Evolutionary conservation across 2,113 vertebrate genomes (phyloP).

Genomic region (Catharus fuscescens): DNA sequence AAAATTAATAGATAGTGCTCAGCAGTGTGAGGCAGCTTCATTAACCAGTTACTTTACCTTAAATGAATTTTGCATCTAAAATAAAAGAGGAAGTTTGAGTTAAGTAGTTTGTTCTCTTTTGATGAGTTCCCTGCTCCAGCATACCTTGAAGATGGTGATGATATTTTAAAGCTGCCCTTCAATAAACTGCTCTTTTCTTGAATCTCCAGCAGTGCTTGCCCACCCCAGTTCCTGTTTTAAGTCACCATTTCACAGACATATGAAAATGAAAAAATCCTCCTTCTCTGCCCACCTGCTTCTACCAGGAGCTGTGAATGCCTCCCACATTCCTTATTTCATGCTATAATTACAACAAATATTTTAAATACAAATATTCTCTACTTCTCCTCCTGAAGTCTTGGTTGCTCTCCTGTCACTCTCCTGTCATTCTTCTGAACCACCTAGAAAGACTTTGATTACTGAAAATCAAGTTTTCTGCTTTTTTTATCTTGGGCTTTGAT

Average conservation of each 20-base stretch:
- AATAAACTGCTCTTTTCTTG: background rate
- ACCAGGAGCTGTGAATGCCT: background rate
- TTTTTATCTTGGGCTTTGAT: background rate
- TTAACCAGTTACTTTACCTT: background rate
- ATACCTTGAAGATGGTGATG: background rate
- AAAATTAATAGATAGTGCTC: background rate
- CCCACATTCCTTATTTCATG: conserved; percentile 4
- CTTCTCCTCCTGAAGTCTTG: background rate
- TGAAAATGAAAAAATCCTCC: background rate
- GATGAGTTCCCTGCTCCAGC: background rate
- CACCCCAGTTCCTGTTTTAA: background rate
- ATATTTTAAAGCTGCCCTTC: background rate
- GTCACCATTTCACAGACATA: background rate
- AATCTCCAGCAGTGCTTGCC: background rate
- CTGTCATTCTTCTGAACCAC: background rate
- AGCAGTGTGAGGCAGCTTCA: background rate
- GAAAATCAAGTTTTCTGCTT: background rate
- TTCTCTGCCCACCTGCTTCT: conserved; percentile 28
- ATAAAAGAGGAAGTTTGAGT: background rate
- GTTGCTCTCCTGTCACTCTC: background rate
- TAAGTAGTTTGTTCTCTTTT: background rate
- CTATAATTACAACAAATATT: conserved; percentile 58
- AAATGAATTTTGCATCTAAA: background rate
- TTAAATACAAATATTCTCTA: conserved; percentile 33
- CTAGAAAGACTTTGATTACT: background rate